phyloP scores from a whole-genome alignment of 2,113 vertebrate genomes.

The Phalacrocorax brasilianus region DNA sequence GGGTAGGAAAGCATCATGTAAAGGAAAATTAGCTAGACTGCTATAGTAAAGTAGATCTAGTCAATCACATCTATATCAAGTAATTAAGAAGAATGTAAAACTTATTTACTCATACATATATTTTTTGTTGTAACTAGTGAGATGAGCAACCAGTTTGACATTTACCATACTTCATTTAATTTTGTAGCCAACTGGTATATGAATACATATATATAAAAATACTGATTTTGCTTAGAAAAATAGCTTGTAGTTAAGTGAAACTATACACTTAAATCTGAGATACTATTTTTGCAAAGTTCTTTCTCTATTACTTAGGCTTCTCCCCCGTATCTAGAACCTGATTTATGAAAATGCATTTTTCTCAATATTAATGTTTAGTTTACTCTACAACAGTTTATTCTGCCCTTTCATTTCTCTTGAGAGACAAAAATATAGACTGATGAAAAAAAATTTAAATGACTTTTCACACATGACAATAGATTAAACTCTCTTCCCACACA shows the following conservation, averaged over 20 bases:
- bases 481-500: not conserved
- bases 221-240: not conserved
- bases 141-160: not conserved
- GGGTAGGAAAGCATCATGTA: not conserved
- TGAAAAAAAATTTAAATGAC: not conserved
- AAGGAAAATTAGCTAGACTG: not conserved
- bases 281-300: not conserved
- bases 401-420: not conserved
- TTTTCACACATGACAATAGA: not conserved
- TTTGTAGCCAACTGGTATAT: not conserved
- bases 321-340: not conserved
- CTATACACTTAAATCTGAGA: not conserved
- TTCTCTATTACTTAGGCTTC: not conserved
- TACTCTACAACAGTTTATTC: not conserved
- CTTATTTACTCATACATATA: not conserved
- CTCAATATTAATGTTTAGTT: not conserved
- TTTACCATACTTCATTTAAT: not conserved
- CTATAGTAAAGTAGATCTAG: not conserved
- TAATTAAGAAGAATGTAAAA: not conserved
- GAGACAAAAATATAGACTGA: not conserved
- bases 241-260: not conserved
- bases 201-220: not conserved
- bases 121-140: not conserved
- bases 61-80: not conserved
- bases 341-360: not conserved